Base-by-base conservation (phyloP, 2,797 vertebrate genomes). In the Enteromius argenteus region DNA sequence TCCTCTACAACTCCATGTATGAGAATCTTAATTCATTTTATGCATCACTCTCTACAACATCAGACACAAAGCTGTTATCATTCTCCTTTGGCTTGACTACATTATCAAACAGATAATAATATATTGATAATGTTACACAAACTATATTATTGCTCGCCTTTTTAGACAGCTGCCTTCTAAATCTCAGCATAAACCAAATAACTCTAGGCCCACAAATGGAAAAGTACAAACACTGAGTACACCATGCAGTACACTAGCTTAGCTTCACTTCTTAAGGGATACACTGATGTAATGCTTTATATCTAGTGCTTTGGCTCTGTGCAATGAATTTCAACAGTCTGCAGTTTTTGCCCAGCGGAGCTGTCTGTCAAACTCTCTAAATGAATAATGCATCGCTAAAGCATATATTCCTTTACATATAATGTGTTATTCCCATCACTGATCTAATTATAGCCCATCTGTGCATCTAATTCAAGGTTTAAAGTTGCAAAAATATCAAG, bases 361-460 rank as follows among this genome's bases (percentile, higher is more conserved):
- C 9, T 77, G 35, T 27, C 74, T 77, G n/a, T 77, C 37, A 77
- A 23, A 15, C 14, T 77, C 14, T 60, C 8, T 27, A 39, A 39
- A 60, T 30, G 10, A 69, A 80, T 69, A 46, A 60, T 46, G 10
- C 11, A 62, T 46, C 35, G 19, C 19, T 62, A 49, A 81, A 46
- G 8, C 19, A 73, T 60, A 60, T 58, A 56, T 58, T 32, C 1
- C 5, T 30, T 23, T 35, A 37, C 11, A 56, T 3, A 30, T 21
- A 23, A 76, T 32, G 19, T 69, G 2, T 46, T n/a, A 17, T 46
- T 44, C 19, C 10, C 10, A 60, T 30, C 1, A 1, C 27, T 46
- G 35, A 68, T 80, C 14, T 39, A 68, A 69, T 80, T 80, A 68
- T 6, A 27, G 30, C 32, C 46, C 32, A 68, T 68, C 64, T 80